Evolutionary conservation across 1,140 invertebrate species (phyloP), one percentile per base, ranked within the genome.

Genomic region (Catajapyx aquilonaris): DNA sequence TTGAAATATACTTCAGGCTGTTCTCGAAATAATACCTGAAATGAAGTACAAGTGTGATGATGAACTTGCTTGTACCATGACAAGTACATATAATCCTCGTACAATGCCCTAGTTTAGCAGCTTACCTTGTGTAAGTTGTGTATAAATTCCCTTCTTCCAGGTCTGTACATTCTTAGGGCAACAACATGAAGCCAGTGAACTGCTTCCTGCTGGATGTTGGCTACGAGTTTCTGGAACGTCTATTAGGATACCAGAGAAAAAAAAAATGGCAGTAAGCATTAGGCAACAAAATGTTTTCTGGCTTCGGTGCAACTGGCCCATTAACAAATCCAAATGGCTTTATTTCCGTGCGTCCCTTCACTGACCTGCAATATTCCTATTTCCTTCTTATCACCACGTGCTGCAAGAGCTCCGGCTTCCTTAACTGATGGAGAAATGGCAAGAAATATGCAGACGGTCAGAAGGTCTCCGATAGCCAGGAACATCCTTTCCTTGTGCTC

Each of bases 1-100:
- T 83, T 86, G 49, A 76, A 85, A 58, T 93, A 93, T 30, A 78
- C 71, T 40, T 94, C 87, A 1, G 72, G 58, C 40, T 70, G 65
- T 53, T 93, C 87, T 48, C 93, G 62, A 34, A 93, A 70, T 47
- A 91, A 62, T 35, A 90, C 64, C 60, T 69, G 34, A 28, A 38
- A 17, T 18, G 28, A 41, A 22, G 19, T 34, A 2, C 13, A 2
- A 36, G 3, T 7, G 15, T 31, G 15, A 5, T 37, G 5, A 5
- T 7, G 9, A 7, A 34, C 10, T n/a, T n/a, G n/a, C n/a, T 13
- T 19, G 13, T 34, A 36, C 23, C 11, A 41, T 21, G 20, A 21
- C 21, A 5, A n/a, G 20, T 9, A 36, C 23, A 41, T 30, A 23
- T 41, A 20, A 30, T n/a, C n/a, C n/a, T n/a, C n/a, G n/a, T n/a